Base-by-base conservation (phyloP, 1,140 invertebrate genomes). In the Lasaia peninsularis region DNA sequence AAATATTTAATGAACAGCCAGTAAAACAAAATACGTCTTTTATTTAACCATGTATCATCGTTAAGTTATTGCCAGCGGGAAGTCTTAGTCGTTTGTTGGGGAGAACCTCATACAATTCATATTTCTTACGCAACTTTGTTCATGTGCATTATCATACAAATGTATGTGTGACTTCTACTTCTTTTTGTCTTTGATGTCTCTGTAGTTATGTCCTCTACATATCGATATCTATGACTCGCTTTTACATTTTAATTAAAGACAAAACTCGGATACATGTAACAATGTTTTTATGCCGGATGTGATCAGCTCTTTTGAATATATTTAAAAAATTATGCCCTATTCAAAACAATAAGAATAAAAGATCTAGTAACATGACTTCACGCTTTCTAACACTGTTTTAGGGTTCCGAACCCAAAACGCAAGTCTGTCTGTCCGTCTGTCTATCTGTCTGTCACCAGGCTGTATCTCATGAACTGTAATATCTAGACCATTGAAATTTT, bases 21-120 rank as follows among this genome's bases (percentile, higher is more conserved):
- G 56, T 67, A 63, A 57, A 73, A 78, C 67, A 75, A 68, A 71
- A 67, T 69, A 65, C 51, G 69, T 71, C 59, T 64, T 73, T 69
- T 71, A 70, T 68, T 59, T 64, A 68, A 69, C 71, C 65, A 80
- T 85, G 77, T 78, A 82, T 83, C 77, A 82, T 78, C 78, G 74
- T 86, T 81, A 75, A 76, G 65, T 44, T 44, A 73, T 63, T 71
- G 72, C 37, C 82, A 78, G 80, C 82, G 79, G 84, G 84, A 67
- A 48, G 68, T 66, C 64, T 54, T 34, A 69, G 67, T 65, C 65
- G 65, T 72, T 87, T 77, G 80, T 84, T 84, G 83, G 74, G 71
- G 65, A 75, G 65, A 78, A 79, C 81, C 83, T 80, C 85, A 86
- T 11, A 44, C 40, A 44, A 44, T 44, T 44, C 40, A 44, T 44